These are phyloP conservation scores for Euphydryas editha DNA, from an alignment of 2,888 invertebrate genomes.

Conservation along the genomic window DNA sequence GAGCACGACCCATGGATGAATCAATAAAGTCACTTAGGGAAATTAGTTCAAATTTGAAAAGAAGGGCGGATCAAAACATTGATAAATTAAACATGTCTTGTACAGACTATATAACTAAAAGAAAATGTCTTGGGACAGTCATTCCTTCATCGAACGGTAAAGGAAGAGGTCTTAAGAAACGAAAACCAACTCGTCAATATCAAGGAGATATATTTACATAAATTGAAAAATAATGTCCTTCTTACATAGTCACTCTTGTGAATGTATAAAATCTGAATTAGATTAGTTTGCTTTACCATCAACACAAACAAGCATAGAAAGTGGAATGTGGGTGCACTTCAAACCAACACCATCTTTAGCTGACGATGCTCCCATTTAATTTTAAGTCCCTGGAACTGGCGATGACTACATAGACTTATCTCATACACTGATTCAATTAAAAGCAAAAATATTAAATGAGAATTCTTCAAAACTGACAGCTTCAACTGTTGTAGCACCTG, in stretches of 20 bases:
- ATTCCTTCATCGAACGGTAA: neutral
- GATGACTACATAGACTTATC: slow-evolving; percentile 49
- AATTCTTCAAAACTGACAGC: slow-evolving; percentile 34
- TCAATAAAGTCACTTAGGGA: neutral
- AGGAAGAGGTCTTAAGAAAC: neutral
- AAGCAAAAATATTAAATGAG: slow-evolving; percentile 43
- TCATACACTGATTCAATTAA: slow-evolving; percentile 45
- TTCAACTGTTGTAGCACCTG: slow-evolving; percentile 41
- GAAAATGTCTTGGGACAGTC: neutral
- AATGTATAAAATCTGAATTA: slow-evolving; percentile 8
- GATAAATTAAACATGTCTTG: neutral
- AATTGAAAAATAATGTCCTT: neutral
- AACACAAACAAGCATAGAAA: slow-evolving; percentile 46
- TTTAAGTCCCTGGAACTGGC: slow-evolving; percentile 48
- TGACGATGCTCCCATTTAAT: slow-evolving; percentile 49
- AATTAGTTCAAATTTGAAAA: neutral
- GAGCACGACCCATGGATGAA: neutral
- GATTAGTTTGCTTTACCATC: slow-evolving; percentile 10
- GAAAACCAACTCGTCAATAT: neutral
- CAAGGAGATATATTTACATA: slow-evolving; percentile 7
- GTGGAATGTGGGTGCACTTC: slow-evolving; percentile 46
- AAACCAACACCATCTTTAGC: slow-evolving; percentile 48
- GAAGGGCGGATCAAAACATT: neutral
- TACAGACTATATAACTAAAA: neutral
- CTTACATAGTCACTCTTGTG: slow-evolving; percentile 23